Percentiles rank a stretch among this genome's conserved stretches.
phyloP scores from a whole-genome alignment of 2,888 invertebrate species.

The Drosophila testacea region DNA sequence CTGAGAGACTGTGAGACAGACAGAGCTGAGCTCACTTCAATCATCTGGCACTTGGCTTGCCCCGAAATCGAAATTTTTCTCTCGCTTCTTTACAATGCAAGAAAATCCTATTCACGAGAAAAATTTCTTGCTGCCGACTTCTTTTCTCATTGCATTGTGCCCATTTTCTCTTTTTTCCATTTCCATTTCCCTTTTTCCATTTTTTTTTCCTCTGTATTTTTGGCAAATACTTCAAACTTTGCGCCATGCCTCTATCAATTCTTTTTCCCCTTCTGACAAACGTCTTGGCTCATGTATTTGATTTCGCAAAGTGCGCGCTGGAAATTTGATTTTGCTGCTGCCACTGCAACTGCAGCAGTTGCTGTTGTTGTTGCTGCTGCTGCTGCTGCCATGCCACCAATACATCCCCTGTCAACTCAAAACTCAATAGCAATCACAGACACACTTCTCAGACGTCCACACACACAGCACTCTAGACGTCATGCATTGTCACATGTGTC shows the following conservation, averaged over 20 bases:
- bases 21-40: conserved; percentile 58
- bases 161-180: conserved; percentile 41
- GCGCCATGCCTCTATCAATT: conserved; percentile 15
- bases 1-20: conserved; percentile 13
- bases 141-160: conserved; percentile 66
- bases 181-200: conserved; percentile 4
- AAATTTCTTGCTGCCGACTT: conserved; percentile 47
- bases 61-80: conserved; percentile 55
- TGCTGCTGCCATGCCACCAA: conserved; percentile 43
- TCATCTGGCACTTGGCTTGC: conserved; percentile 62
- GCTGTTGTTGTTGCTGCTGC: conserved; percentile 33
- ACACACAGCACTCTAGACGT: conserved; percentile 45
- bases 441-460: conserved; percentile 54
- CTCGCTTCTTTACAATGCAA: conserved; percentile 67
- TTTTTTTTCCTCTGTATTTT: conserved; percentile 62
- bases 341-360: conserved; percentile 32
- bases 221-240: conserved; percentile 78
- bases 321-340: conserved; percentile 73
- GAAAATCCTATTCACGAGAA: conserved; percentile 68
- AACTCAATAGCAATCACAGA: conserved; percentile 75
- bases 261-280: not conserved
- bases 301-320: conserved; percentile 79
- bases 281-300: conserved; percentile 66
- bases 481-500: conserved; percentile 57
- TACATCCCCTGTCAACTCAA: conserved; percentile 63